phyloP scores from a whole-genome alignment of 2,113 vertebrate genomes.

The Pagrus major region DNA sequence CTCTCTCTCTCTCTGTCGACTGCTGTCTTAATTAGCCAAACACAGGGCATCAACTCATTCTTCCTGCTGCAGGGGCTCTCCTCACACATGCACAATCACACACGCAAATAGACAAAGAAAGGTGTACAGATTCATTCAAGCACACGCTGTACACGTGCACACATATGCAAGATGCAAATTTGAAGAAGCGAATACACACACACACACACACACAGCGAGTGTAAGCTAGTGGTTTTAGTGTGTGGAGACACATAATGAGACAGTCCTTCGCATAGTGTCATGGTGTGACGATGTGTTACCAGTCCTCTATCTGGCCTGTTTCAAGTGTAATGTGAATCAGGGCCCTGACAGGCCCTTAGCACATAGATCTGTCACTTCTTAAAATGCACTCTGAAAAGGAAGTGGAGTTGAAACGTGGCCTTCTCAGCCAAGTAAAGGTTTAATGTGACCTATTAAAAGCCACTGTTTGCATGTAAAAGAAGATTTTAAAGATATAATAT shows the following conservation, averaged over 20 bases:
- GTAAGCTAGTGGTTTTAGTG: conserved; percentile 76
- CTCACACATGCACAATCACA: neutral
- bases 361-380: conserved; percentile 61
- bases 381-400: conserved; percentile 57
- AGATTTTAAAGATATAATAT: too few relatives aligned
- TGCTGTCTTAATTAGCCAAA: conserved; percentile 91
- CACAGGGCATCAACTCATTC: conserved; percentile 78
- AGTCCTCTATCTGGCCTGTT: conserved; percentile 72
- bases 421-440: conserved; percentile 3
- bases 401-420: conserved; percentile 32
- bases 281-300: conserved; percentile 74
- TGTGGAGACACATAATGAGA: conserved; percentile 81
- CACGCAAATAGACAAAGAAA: conserved; percentile 15
- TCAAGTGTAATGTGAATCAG: conserved; percentile 77
- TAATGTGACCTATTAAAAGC: conserved; percentile 26
- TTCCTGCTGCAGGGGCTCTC: conserved; percentile 69
- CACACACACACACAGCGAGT: conserved; percentile 13
- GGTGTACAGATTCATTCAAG: conserved; percentile 17
- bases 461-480: neutral
- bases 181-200: conserved; percentile 23
- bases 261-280: conserved; percentile 77
- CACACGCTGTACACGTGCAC: conserved; percentile 18
- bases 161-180: conserved; percentile 37
- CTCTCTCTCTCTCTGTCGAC: conserved; percentile 78
- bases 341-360: conserved; percentile 63